phyloP scores from a whole-genome alignment of 1,140 invertebrate species.

The Armadillidium nasatum region DNA sequence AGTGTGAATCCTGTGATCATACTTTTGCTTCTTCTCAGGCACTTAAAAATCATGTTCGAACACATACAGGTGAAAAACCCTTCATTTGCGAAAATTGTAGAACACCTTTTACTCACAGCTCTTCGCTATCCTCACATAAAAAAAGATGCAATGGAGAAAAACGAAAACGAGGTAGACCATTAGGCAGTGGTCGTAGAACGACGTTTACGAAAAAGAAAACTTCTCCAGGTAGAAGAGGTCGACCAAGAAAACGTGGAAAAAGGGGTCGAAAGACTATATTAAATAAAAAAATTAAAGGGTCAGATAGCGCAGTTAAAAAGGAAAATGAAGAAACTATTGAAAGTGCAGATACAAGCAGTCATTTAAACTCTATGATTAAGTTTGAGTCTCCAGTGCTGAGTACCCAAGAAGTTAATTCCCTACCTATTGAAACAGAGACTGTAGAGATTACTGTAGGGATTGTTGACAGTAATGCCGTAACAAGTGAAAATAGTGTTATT shows the following conservation, averaged over 20 bases:
- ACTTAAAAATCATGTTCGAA: slow-evolving; percentile 26
- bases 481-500: background rate
- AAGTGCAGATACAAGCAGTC: background rate
- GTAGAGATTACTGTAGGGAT: background rate
- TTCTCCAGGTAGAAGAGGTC: slow-evolving; percentile 8
- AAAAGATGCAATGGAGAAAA: slow-evolving; percentile 29
- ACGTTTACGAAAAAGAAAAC: slow-evolving; percentile 22
- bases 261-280: slow-evolving; percentile 18
- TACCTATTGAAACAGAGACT: background rate
- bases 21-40: slow-evolving; percentile 24
- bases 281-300: background rate
- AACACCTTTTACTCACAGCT: slow-evolving; percentile 25
- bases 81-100: slow-evolving; percentile 16
- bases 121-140: slow-evolving; percentile 28
- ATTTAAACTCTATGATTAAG: background rate
- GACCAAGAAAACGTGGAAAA: slow-evolving; percentile 20
- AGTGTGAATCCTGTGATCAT: slow-evolving; percentile 18
- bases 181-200: slow-evolving; percentile 17
- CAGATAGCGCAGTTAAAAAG: too few relatives aligned
- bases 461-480: background rate
- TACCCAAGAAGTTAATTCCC: background rate
- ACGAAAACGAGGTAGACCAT: slow-evolving; percentile 26
- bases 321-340: background rate
- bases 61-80: slow-evolving; percentile 25
- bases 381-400: background rate